Percentiles rank a stretch among this genome's conserved stretches.
phyloP scores from a whole-genome alignment of 2,113 vertebrate genomes.

The Phainopepla nitens region DNA sequence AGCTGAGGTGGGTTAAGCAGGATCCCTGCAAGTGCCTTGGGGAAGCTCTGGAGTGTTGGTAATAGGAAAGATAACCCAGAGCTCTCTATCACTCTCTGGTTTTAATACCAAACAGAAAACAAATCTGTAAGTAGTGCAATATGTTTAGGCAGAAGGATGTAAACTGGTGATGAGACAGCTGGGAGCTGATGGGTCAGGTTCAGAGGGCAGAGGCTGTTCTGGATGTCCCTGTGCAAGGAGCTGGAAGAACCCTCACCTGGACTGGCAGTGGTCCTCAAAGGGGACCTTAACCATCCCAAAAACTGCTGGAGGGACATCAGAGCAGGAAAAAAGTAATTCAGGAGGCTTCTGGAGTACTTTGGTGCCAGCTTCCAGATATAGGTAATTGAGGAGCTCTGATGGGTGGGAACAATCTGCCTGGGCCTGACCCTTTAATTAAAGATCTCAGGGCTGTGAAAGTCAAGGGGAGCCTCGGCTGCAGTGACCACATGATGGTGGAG shows the following conservation, averaged over 20 bases:
- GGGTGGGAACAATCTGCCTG: accelerated
- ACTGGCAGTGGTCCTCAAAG: not conserved
- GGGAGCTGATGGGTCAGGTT: not conserved
- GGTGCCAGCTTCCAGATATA: not conserved
- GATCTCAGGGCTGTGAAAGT: not conserved
- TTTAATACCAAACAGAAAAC: not conserved
- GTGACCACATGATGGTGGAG: not conserved
- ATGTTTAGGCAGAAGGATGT: not conserved
- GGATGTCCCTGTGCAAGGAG: not conserved
- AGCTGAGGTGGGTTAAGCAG: not conserved
- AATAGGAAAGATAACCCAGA: not conserved
- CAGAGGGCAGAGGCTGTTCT: not conserved
- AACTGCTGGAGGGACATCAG: not conserved
- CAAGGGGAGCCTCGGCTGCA: not conserved
- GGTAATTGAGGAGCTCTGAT: not conserved
- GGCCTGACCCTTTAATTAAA: not conserved
- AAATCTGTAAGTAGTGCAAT: not conserved
- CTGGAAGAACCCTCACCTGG: not conserved
- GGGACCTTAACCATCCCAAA: not conserved
- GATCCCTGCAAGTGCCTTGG: not conserved
- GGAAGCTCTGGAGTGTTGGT: not conserved
- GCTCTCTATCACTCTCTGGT: not conserved
- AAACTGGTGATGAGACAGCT: not conserved
- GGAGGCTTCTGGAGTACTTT: not conserved
- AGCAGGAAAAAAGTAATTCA: not conserved